Base-by-base conservation (phyloP, 2,113 vertebrate species). In the Quiscalus mexicanus region DNA sequence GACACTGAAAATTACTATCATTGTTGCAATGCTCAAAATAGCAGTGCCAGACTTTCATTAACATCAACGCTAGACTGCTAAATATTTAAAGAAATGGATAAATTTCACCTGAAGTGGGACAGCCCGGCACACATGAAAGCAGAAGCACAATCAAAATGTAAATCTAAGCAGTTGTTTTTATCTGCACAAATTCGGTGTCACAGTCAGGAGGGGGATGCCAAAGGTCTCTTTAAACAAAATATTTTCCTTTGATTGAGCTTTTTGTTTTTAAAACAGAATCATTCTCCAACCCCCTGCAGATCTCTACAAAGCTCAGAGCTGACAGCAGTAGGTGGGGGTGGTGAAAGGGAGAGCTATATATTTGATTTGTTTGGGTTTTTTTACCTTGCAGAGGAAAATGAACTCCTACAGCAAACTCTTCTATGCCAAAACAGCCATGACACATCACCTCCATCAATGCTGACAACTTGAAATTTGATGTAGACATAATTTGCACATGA, bases 21-120 rank as follows among this genome's bases (percentile, higher is more conserved):
- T 98, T 98, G 98, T 98, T 98, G 97, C 97, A 98, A 97, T 98
- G 98, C 98, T 98, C 98, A 98, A 98, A 98, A 98, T 98, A 98
- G 97, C 98, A 97, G 98, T 97, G 98, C 97, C 98, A 99, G 98
- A 99, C 98, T 98, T 98, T 99, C 98, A 99, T 99, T 99, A 99
- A 98, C 99, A 99, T 99, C 98, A 97, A 97, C 55, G 84, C 98
- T 98, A 99, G 99, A 99, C 98, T 98, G 98, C 98, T 99, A 99
- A 99, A 99, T 99, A 99, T 99, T 99, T 99, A 98, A 99, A 99
- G 98, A 98, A 98, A 98, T 98, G 98, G 98, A 98, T 98, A 98
- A 96, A 97, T 98, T 98, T 98, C 98, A 98, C 95, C 97, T 97
- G 96, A 98, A 98, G 98, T 97, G 94, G 98, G 97, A 94, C 95